Percentiles rank a stretch among this genome's conserved stretches.
These are phyloP conservation scores for Cheilosia soror DNA, from an alignment of 2,888 invertebrate species.

Conservation along the genomic window DNA sequence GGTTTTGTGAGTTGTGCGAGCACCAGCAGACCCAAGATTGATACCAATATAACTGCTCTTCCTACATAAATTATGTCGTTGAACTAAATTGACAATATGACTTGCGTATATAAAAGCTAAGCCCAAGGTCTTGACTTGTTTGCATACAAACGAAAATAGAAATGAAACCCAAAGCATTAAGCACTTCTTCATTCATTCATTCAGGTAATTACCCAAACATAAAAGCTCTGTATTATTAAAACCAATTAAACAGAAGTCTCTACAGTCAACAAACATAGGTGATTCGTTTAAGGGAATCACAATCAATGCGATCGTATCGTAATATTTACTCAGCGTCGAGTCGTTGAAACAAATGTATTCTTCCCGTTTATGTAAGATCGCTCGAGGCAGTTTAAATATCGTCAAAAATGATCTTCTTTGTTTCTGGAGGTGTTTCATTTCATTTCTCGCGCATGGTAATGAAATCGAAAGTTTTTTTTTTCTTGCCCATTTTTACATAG, in stretches of 20 bases:
- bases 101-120: no score
- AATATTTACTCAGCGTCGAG: slow-evolving; percentile 16
- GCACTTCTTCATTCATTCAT: no score
- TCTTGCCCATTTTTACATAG: slow-evolving; percentile 43
- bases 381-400: slow-evolving; percentile 36
- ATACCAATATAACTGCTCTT: no score
- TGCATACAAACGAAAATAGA: no score
- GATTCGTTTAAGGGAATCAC: not conserved
- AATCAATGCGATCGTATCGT: slow-evolving; percentile 22
- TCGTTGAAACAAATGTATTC: slow-evolving; percentile 18
- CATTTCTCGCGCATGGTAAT: slow-evolving; percentile 29
- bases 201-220: no score
- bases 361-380: slow-evolving; percentile 35
- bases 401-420: slow-evolving; percentile 57
- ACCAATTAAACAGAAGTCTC: slow-evolving; percentile 21
- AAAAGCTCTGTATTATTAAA: not conserved
- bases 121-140: no score
- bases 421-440: slow-evolving; percentile 22
- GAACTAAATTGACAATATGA: no score
- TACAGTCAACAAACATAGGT: not conserved
- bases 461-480: slow-evolving; percentile 63
- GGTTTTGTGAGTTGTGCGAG: no score
- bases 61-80: no score
- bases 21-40: no score
- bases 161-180: no score